Conservation (phyloP, 2,888 invertebrate species). For the Electrophaes corylata region DNA sequence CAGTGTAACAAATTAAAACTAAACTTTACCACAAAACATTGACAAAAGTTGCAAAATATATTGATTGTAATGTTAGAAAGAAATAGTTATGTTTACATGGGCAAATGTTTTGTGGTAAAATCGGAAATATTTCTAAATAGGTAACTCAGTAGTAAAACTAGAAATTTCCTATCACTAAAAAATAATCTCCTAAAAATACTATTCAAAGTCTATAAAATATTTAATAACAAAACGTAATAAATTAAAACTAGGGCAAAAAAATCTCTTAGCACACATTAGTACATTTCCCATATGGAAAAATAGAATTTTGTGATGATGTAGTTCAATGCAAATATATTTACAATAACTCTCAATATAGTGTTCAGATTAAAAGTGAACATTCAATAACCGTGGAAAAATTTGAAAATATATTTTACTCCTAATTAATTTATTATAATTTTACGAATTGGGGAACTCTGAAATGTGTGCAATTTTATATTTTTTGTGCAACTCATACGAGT, state of each 20-base stretch:
- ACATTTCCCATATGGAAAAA: too few relatives aligned
- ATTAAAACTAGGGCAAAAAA: slow-evolving; percentile 40
- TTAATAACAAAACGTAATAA: slow-evolving; percentile 54
- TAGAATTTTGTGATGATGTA: too few relatives aligned
- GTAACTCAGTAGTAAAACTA: slow-evolving; percentile 63
- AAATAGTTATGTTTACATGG: background rate
- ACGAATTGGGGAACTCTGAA: too few relatives aligned
- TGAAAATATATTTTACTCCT: too few relatives aligned
- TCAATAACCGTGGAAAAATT: background rate
- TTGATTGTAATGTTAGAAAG: background rate
- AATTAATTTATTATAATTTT: too few relatives aligned
- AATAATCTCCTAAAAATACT: slow-evolving; percentile 43
- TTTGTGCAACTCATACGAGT: background rate
- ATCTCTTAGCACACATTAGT: too few relatives aligned
- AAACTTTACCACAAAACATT: slow-evolving; percentile 18
- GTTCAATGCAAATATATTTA: slow-evolving; percentile 20
- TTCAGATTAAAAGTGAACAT: background rate
- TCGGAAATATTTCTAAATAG: slow-evolving; percentile 48
- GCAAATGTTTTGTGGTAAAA: slow-evolving; percentile 15
- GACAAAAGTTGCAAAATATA: background rate
- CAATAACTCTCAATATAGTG: background rate
- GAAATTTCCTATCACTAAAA: slow-evolving; percentile 47
- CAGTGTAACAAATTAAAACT: slow-evolving; percentile 54
- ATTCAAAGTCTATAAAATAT: slow-evolving; percentile 36
- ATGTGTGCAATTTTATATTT: background rate